Evolutionary conservation across 2,113 vertebrate species (phyloP).

Genomic region (Siniperca chuatsi): DNA sequence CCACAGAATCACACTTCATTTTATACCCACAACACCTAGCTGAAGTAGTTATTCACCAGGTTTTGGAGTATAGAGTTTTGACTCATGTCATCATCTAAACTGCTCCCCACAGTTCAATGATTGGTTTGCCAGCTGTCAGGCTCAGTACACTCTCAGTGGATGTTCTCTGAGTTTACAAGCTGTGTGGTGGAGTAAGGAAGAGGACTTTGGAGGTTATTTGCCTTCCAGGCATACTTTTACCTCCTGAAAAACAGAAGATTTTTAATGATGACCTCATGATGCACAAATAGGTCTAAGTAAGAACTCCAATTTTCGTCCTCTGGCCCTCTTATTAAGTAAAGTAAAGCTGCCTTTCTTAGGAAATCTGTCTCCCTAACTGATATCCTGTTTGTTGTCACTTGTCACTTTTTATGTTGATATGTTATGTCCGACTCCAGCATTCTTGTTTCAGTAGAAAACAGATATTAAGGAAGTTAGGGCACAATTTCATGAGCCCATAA

Average conservation of each 20-base stretch:
- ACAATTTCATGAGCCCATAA: not conserved
- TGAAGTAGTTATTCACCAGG: slow-evolving; percentile 6
- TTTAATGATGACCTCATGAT: not conserved
- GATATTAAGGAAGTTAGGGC: not conserved
- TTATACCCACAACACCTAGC: not conserved
- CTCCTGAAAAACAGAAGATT: not conserved
- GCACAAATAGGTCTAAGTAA: not conserved
- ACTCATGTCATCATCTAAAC: slow-evolving; percentile 32
- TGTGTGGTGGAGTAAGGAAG: not conserved
- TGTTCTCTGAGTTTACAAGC: slow-evolving; percentile 14
- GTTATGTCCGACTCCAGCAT: not conserved
- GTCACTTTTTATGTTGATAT: not conserved
- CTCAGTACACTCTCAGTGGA: slow-evolving; percentile 26
- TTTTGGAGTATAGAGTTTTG: slow-evolving; percentile 2
- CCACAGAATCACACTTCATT: slow-evolving; percentile 1
- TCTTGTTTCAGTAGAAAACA: not conserved
- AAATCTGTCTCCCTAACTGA: not conserved
- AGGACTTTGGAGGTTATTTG: not conserved
- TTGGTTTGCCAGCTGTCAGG: slow-evolving; percentile 54
- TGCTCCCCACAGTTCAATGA: slow-evolving; percentile 37
- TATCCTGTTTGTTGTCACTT: not conserved
- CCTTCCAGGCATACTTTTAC: not conserved
- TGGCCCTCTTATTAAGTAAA: not conserved
- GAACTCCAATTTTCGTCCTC: not conserved
- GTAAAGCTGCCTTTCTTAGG: not conserved